phyloP scores from a whole-genome alignment of 2,888 invertebrate genomes.

The Apeira syringaria region DNA sequence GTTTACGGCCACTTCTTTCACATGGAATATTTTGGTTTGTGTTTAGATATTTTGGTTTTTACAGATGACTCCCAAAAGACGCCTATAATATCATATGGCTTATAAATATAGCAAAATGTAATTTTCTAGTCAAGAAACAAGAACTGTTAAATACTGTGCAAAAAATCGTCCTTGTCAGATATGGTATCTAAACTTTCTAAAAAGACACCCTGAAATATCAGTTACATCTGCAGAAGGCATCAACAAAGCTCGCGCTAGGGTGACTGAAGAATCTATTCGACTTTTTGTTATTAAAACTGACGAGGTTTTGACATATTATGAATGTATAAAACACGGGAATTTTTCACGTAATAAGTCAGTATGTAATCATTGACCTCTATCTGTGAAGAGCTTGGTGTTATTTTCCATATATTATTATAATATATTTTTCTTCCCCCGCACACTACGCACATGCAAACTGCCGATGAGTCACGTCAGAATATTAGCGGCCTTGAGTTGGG shows the following conservation, averaged over 20 bases:
- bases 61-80: too few species aligned
- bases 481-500: too few species aligned
- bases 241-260: neutral
- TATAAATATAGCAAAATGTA: constrained; percentile 10
- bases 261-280: neutral
- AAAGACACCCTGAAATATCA: constrained; percentile 1
- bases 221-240: neutral
- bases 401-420: too few species aligned
- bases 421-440: neutral
- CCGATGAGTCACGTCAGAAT: neutral
- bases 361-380: neutral
- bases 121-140: constrained; percentile 11
- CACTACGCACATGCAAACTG: neutral
- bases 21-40: too few species aligned
- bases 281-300: too few species aligned
- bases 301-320: too few species aligned
- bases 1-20: neutral
- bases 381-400: neutral
- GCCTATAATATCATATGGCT: constrained; percentile 19
- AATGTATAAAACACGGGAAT: too few species aligned
- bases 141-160: constrained; percentile 5
- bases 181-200: neutral
- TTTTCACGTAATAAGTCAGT: too few species aligned
- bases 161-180: constrained; percentile 2
- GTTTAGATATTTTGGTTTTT: too few species aligned